A percentile compares a stretch with the other conserved stretches of the same genome.
Evolutionary conservation across 2,113 vertebrate species (phyloP).

Genomic region (Anguilla rostrata): DNA sequence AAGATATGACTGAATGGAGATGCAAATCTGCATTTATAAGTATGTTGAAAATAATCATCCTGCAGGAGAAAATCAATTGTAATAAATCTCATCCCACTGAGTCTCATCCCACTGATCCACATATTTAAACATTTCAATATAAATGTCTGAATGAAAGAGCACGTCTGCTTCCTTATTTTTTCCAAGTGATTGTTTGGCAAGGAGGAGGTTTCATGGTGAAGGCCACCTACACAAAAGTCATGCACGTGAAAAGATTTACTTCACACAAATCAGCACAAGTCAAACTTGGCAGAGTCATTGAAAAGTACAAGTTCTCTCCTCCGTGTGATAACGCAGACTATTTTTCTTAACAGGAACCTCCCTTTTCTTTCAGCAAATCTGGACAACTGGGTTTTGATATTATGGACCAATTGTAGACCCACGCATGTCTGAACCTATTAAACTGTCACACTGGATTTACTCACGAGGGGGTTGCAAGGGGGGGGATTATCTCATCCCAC

Average conservation of each 20-base stretch:
- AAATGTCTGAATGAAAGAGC: background rate
- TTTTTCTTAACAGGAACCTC: slow-evolving; percentile 27
- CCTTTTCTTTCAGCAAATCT: slow-evolving; percentile 64
- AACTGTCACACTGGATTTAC: slow-evolving; percentile 81
- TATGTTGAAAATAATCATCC: background rate
- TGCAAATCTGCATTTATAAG: background rate
- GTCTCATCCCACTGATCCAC: background rate
- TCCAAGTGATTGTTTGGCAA: slow-evolving; percentile 3
- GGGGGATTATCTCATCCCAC: slow-evolving; percentile 56
- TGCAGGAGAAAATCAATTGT: background rate
- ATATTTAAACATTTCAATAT: background rate
- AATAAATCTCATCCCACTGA: background rate
- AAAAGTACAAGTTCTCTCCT: slow-evolving; percentile 23
- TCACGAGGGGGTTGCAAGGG: slow-evolving; percentile 43
- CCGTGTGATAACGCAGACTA: slow-evolving; percentile 41
- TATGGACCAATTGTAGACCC: slow-evolving; percentile 67
- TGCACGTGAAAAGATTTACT: slow-evolving; percentile 15
- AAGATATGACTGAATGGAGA: background rate
- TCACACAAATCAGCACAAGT: background rate
- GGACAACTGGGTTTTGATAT: slow-evolving; percentile 80
- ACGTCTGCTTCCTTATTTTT: background rate
- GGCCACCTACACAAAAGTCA: slow-evolving; percentile 7
- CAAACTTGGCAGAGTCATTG: slow-evolving; percentile 16
- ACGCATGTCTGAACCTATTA: slow-evolving; percentile 75
- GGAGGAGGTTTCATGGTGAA: background rate